phyloP scores from a whole-genome alignment of 2,888 invertebrate species.

The Drosophila prostipennis region DNA sequence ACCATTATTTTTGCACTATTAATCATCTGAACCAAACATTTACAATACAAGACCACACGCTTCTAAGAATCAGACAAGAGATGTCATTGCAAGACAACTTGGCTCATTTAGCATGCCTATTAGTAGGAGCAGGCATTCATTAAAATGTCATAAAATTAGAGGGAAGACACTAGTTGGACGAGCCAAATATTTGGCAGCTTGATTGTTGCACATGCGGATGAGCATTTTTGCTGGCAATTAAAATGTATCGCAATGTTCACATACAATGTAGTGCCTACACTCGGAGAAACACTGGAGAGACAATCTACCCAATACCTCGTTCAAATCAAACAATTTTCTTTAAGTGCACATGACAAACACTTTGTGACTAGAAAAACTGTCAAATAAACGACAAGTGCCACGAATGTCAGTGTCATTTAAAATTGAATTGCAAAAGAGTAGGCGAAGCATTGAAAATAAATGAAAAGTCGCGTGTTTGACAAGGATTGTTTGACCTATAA shows the following conservation, averaged over 20 bases:
- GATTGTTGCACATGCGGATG: constrained; percentile 7
- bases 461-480: neutral
- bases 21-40: neutral
- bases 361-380: too few species aligned
- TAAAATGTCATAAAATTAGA: constrained; percentile 39
- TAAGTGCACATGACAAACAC: neutral
- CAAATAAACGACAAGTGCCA: neutral
- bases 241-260: constrained; percentile 1
- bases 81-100: constrained; percentile 12
- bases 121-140: constrained; percentile 21
- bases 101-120: constrained; percentile 24
- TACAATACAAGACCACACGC: constrained; percentile 8
- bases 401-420: neutral
- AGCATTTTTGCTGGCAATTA: constrained; percentile 34
- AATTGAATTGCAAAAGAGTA: neutral
- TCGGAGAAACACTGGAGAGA: neutral
- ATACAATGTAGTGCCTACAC: constrained; percentile 11
- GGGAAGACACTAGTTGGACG: constrained; percentile 5
- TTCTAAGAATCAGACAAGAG: constrained; percentile 5
- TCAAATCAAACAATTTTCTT: neutral
- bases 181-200: constrained; percentile 18
- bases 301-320: neutral
- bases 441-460: neutral
- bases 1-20: too few species aligned
- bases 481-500: neutral